Evolutionary conservation across 30 jellyfish, hydroid and myxozoan species (phyloP).

Genomic region (Clytia hemisphaerica): DNA sequence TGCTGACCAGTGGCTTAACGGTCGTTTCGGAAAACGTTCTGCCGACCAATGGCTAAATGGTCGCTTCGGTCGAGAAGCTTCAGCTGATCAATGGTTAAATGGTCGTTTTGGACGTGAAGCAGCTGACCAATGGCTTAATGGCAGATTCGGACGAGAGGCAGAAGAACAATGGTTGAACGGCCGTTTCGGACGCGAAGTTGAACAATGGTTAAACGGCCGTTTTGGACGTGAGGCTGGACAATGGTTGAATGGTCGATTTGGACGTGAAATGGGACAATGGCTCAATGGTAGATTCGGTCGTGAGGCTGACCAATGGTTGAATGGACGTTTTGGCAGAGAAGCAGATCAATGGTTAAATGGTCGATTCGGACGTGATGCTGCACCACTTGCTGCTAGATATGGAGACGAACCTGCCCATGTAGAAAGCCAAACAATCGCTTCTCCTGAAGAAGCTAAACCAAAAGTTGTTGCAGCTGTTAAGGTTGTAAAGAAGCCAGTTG

Average conservation of each 20-base stretch:
- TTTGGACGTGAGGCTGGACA: slow-evolving; percentile 72
- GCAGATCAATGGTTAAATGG: slow-evolving; percentile 36
- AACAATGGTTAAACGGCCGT: slow-evolving; percentile 78
- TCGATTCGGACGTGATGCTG: slow-evolving; percentile 32
- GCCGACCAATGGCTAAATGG: slow-evolving; percentile 43
- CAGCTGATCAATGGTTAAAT: slow-evolving; percentile 40
- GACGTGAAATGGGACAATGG: slow-evolving; percentile 74
- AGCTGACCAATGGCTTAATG: slow-evolving; percentile 16
- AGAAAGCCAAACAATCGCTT: too few species aligned
- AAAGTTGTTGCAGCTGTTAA: too few species aligned
- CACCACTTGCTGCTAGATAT: too few species aligned
- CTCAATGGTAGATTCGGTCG: slow-evolving; percentile 62
- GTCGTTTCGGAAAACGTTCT: slow-evolving; percentile 51
- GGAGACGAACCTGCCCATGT: too few species aligned
- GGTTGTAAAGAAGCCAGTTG: too few species aligned
- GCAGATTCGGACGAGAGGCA: slow-evolving; percentile 12
- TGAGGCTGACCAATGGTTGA: slow-evolving; percentile 62
- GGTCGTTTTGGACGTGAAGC: slow-evolving; percentile 52
- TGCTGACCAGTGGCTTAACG: slow-evolving; percentile 44
- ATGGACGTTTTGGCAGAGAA: slow-evolving; percentile 72
- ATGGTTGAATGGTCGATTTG: slow-evolving; percentile 77
- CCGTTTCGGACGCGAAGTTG: slow-evolving; percentile 64
- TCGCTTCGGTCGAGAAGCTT: slow-evolving; percentile 38
- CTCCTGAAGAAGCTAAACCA: too few species aligned
- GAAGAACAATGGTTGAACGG: slow-evolving; percentile 73